Evolutionary conservation across 2,797 vertebrate genomes (phyloP), one percentile per base, ranked within the genome.

Genomic region (Okamejei kenojei): DNA sequence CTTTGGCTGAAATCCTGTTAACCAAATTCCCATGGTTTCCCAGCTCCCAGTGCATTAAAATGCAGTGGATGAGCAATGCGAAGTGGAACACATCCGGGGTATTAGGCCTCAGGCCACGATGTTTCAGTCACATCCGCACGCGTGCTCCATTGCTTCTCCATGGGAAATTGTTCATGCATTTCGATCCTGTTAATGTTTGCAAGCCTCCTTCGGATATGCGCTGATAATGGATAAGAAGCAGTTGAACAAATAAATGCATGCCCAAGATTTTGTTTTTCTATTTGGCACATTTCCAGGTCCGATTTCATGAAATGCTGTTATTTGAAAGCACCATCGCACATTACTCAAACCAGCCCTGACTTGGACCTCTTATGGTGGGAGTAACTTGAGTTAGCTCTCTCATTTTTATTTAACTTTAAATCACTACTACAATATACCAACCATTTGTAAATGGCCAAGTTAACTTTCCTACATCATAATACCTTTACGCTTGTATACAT

Each of bases 1-100:
- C 45, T 92, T 76, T 92, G 90, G 73, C 71, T 92, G 90, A 76
- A 92, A 92, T 92, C 90, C 71, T 92, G 90, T 94, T 93, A 95
- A 95, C 93, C 93, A 95, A 95, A 95, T 97, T 96, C 94, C 93
- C 95, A 94, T 94, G 93, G 94, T 94, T 96, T 96, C 94, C 92
- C 94, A 96, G 95, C 94, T 74, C 93, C 77, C 93, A 93, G 73
- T 95, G 94, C 74, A 93, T 94, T 96, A 94, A 38, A 90, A 63
- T 93, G 93, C 93, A 93, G 76, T 94, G 93, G 95, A 94, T 92
- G 95, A 96, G 95, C 94, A 96, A 96, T 95, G 94, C 95, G 94
- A 96, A 95, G 94, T 74, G 93, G 94, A 96, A 95, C 95, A 94
- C 93, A 94, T 95, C 95, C 93, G 90, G 94, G 95, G 93, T 95